Evolutionary conservation across 2,888 invertebrate genomes (phyloP).

Genomic region (Lucinisca nassula): DNA sequence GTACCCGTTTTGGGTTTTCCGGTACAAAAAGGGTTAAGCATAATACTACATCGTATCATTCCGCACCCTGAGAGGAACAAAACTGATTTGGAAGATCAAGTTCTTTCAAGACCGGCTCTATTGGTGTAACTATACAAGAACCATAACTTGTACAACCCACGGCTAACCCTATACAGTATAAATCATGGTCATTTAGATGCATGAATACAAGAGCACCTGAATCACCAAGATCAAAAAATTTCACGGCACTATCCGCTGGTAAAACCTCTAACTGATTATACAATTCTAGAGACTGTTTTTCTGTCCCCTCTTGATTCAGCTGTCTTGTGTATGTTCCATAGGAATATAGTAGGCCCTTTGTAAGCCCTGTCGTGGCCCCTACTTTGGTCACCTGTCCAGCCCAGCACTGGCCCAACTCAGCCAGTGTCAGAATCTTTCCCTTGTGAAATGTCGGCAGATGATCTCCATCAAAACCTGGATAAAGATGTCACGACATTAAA

Average conservation of each 20-base stretch:
- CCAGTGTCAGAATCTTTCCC: constrained; percentile 16
- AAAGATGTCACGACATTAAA: too few species aligned
- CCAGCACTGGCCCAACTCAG: background rate
- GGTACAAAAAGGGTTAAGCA: too few species aligned
- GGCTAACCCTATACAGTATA: constrained; percentile 48
- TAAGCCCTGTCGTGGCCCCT: constrained; percentile 47
- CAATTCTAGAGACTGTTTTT: background rate
- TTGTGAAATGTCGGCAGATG: background rate
- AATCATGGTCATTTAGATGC: background rate
- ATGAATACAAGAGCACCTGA: constrained; percentile 48
- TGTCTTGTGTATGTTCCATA: constrained; percentile 27
- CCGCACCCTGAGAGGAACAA: background rate
- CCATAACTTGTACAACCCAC: constrained; percentile 56
- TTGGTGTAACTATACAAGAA: constrained; percentile 53
- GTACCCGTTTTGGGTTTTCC: too few species aligned
- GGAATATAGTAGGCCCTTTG: constrained; percentile 31
- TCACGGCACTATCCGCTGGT: background rate
- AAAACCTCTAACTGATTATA: constrained; percentile 42
- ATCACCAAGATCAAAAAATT: constrained; percentile 51
- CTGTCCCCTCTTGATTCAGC: background rate
- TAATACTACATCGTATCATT: too few species aligned
- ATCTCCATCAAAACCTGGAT: constrained; percentile 14
- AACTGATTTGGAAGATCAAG: background rate
- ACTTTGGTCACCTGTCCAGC: constrained; percentile 20
- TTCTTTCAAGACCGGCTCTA: constrained; percentile 36